Conservation (phyloP, 2,797 vertebrate genomes). For the Chiloscyllium punctatum region DNA sequence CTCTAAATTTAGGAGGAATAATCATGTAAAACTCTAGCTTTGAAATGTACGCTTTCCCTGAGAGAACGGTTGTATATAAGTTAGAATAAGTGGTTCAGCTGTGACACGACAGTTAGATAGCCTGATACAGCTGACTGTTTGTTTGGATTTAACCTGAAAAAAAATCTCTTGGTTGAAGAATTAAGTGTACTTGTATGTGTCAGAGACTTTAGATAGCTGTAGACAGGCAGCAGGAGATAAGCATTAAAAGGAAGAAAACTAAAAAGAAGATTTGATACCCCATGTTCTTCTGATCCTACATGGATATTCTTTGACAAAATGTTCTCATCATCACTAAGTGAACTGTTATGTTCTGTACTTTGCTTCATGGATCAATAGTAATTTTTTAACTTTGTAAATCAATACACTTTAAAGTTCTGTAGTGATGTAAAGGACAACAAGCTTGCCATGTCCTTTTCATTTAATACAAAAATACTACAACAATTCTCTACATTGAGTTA, state of each 20-base stretch:
- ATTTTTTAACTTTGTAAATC: neutral
- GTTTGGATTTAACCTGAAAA: neutral
- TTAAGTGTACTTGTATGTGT: neutral
- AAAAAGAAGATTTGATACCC: neutral
- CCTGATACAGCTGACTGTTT: neutral
- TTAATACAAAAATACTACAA: neutral
- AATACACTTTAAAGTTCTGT: conserved; percentile 20
- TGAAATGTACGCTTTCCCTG: neutral
- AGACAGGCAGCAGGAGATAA: too few relatives aligned
- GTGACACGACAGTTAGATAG: neutral
- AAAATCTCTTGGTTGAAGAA: neutral
- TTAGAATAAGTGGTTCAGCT: neutral
- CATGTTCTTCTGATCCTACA: neutral
- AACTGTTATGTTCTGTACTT: neutral
- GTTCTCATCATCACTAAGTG: neutral
- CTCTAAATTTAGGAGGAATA: neutral
- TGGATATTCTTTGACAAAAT: neutral
- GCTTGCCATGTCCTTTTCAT: neutral
- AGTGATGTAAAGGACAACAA: neutral
- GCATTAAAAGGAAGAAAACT: neutral
- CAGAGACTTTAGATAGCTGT: neutral
- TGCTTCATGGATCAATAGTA: neutral
- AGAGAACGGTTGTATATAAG: neutral
- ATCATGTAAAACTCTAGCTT: neutral
- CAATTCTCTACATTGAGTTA: neutral